phyloP scores from a whole-genome alignment of 2,888 invertebrate genomes.

The Xestia xanthographa region DNA sequence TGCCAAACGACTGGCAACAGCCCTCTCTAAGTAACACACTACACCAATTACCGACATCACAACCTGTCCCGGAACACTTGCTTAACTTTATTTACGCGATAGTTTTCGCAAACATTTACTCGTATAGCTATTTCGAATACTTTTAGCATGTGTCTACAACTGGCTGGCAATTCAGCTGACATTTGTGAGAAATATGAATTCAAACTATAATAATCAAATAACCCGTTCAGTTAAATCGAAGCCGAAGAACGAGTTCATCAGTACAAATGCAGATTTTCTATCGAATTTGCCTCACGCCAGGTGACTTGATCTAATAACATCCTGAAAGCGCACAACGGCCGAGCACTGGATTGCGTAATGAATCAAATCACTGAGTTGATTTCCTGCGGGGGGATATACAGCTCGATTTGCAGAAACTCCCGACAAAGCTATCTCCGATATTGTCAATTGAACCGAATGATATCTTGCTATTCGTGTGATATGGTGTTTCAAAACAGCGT shows the following conservation, averaged over 20 bases:
- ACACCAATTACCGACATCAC: slow-evolving; percentile 68
- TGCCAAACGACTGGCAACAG: slow-evolving; percentile 67
- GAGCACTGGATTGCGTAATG: slow-evolving; percentile 54
- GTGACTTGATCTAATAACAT: slow-evolving; percentile 57
- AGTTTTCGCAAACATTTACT: slow-evolving; percentile 34
- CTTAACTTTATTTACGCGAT: slow-evolving; percentile 45
- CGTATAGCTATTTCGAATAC: neutral
- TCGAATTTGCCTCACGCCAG: slow-evolving; percentile 49
- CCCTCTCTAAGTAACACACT: slow-evolving; percentile 65
- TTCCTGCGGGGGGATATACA: slow-evolving; percentile 63
- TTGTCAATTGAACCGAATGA: slow-evolving; percentile 42
- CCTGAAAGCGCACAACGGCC: slow-evolving; percentile 54
- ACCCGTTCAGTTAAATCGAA: slow-evolving; percentile 18
- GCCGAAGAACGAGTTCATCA: slow-evolving; percentile 40
- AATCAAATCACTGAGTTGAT: slow-evolving; percentile 73
- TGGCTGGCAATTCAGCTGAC: slow-evolving; percentile 12
- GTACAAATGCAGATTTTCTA: slow-evolving; percentile 43
- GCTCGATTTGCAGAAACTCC: slow-evolving; percentile 48
- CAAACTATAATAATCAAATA: slow-evolving; percentile 29
- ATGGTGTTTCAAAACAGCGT: slow-evolving; percentile 1
- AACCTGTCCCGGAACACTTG: slow-evolving; percentile 56
- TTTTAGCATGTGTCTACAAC: slow-evolving; percentile 1
- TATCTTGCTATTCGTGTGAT: slow-evolving; percentile 17
- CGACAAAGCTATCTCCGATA: slow-evolving; percentile 48
- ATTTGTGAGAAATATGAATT: slow-evolving; percentile 15